Percentiles rank a stretch among this genome's conserved stretches.
phyloP scores from a whole-genome alignment of 23 tunicate species.

The Halocynthia roretzi region DNA sequence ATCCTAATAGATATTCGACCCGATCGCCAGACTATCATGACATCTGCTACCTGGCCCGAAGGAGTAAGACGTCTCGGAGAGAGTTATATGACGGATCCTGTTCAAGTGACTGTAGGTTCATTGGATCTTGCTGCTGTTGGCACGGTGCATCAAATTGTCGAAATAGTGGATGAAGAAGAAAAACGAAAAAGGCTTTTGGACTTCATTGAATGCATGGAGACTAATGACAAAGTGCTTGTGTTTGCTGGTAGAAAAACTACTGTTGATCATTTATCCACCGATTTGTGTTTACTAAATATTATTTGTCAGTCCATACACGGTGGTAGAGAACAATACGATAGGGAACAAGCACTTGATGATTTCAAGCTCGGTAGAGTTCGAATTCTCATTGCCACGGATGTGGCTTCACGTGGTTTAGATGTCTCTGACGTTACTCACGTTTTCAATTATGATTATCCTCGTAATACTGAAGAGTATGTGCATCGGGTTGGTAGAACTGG shows the following conservation, averaged over 20 bases:
- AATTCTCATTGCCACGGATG: conserved; percentile 88
- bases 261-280: conserved; percentile 62
- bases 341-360: conserved; percentile 85
- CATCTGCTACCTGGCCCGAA: conserved; percentile 99
- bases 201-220: conserved; percentile 53
- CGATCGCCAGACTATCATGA: conserved; percentile 95
- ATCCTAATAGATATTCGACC: conserved; percentile 78
- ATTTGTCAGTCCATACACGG: conserved; percentile 84
- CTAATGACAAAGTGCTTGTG: conserved; percentile 61
- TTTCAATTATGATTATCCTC: conserved; percentile 87
- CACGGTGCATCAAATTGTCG: conserved; percentile 82
- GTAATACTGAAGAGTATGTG: conserved; percentile 94
- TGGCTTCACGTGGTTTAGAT: conserved; percentile 96
- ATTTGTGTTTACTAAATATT: conserved; percentile 27
- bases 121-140: conserved; percentile 85
- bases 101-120: conserved; percentile 82
- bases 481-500: conserved; percentile 98
- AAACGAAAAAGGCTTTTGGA: conserved; percentile 50
- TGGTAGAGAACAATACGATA: conserved; percentile 82
- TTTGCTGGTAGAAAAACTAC: conserved; percentile 62
- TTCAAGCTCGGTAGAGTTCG: conserved; percentile 61
- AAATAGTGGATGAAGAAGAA: conserved; percentile 70
- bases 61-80: conserved; percentile 67
- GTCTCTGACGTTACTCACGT: conserved; percentile 95
- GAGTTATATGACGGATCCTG: conserved; percentile 69